Conservation (phyloP, 2,113 vertebrate species). For the Irena cyanogastra region DNA sequence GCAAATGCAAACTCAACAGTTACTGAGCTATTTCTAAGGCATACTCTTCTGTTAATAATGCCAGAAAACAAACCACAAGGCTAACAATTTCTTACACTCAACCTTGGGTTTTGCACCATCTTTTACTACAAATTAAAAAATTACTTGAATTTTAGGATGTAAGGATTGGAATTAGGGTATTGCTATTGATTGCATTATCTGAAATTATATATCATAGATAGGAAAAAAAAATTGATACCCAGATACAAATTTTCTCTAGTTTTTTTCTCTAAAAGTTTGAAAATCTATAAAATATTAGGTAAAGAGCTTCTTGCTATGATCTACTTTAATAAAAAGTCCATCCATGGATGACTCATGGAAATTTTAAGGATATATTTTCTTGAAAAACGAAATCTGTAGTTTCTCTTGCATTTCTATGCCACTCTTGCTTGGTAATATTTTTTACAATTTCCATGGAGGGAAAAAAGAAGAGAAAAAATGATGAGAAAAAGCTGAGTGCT, state of each 20-base stretch:
- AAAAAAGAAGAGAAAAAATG: rapidly evolving
- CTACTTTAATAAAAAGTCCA: background rate
- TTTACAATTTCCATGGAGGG: background rate
- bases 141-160: background rate
- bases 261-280: background rate
- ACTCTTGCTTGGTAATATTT: background rate
- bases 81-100: background rate
- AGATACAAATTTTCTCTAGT: background rate
- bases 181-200: background rate
- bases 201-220: background rate
- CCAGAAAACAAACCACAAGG: background rate
- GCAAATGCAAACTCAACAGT: background rate
- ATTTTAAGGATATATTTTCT: background rate
- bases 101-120: rapidly evolving
- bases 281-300: background rate
- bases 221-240: background rate
- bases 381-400: background rate
- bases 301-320: background rate
- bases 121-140: background rate
- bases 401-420: background rate
- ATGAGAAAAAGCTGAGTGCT: background rate
- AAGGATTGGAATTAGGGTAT: background rate
- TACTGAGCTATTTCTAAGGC: background rate
- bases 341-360: rapidly evolving
- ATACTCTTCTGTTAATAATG: background rate